Conservation (phyloP, 2,888 invertebrate species). For the Xanthostigma xanthostigma region DNA sequence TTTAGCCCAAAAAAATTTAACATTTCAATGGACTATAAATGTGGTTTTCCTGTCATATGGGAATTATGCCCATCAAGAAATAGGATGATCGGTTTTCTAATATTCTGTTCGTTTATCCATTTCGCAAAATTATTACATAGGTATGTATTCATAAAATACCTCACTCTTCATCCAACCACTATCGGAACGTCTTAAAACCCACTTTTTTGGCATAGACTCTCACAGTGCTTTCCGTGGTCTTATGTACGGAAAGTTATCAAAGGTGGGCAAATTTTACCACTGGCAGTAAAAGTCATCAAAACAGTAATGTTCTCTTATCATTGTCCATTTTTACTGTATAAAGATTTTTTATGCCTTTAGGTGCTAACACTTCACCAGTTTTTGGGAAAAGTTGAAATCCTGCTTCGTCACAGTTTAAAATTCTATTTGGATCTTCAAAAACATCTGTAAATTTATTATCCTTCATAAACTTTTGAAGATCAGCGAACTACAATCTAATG, state of each 20-base stretch:
- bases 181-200: slow-evolving; percentile 8
- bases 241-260: slow-evolving; percentile 15
- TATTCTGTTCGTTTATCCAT: slow-evolving; percentile 8
- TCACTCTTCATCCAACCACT: slow-evolving; percentile 10
- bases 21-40: no score
- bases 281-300: no score
- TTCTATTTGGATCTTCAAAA: slow-evolving; percentile 14
- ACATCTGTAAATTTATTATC: slow-evolving; percentile 12
- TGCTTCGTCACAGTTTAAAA: slow-evolving; percentile 18
- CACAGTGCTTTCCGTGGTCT: slow-evolving; percentile 15
- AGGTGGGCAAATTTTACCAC: slow-evolving; percentile 15
- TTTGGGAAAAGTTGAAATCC: slow-evolving; percentile 17
- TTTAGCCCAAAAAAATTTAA: no score
- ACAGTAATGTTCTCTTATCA: slow-evolving; percentile 18
- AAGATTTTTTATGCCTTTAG: no score
- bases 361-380: slow-evolving; percentile 17
- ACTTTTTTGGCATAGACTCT: slow-evolving; percentile 14
- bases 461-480: slow-evolving; percentile 14
- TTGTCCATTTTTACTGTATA: no score
- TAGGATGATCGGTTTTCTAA: slow-evolving; percentile 11
- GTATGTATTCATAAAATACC: slow-evolving; percentile 11
- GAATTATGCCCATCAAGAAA: slow-evolving; percentile 11
- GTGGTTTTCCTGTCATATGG: no score
- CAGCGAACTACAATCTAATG: slow-evolving; percentile 16
- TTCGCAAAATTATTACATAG: slow-evolving; percentile 9